Evolutionary conservation across 30 jellyfish, hydroid and myxozoan genomes (phyloP), one percentile per base, ranked within the genome.

Genomic region (Turritopsis rubra): DNA sequence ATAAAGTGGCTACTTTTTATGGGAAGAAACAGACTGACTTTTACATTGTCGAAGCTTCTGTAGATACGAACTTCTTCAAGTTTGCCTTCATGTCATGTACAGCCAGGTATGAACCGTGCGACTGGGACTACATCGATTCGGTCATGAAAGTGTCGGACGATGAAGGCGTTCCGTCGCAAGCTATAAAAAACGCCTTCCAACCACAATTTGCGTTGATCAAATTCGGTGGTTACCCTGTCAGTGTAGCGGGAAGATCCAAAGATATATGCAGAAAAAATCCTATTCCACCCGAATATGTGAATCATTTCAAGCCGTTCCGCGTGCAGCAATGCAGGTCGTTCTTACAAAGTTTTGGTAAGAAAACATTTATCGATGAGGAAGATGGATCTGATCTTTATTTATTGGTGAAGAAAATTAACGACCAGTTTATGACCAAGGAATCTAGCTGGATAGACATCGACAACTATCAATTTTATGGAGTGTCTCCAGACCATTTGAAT

Each of bases 321-420:
- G 5, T 41, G 60, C 5, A 41, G 13, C 60, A 41, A 41, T 41
- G 60, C 13, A 5, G 13, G 13, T 13, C 60, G 13, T 41, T 41
- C 60, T 41, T 13, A 3, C 9, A 41, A 41, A 41, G 60, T 41
- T 41, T 41, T 13, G 13, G 60, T 41, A 13, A 41, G 60, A 41
- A 79, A n/a, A 82, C 92, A 19, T 91, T 91, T 71, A 75, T 83
- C 7, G 98, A 91, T 66, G 96, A 87, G 80, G 96, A 87, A 81
- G 95, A 87, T 88, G 83, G 83, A 16, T n/a, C 30, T 22, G 53
- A 82, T 52, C 83, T 91, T 28, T 21, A 79, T 17, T 73, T 84
- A 0, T 25, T 83, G 24, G 88, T 91, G 1, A 86, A 89, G 26
- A 65, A 86, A 41, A 74, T 91, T 18, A 81, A 91, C 80, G 13